Evolutionary conservation across 2,888 invertebrate species (phyloP).

Genomic region (Athrips mouffetella): DNA sequence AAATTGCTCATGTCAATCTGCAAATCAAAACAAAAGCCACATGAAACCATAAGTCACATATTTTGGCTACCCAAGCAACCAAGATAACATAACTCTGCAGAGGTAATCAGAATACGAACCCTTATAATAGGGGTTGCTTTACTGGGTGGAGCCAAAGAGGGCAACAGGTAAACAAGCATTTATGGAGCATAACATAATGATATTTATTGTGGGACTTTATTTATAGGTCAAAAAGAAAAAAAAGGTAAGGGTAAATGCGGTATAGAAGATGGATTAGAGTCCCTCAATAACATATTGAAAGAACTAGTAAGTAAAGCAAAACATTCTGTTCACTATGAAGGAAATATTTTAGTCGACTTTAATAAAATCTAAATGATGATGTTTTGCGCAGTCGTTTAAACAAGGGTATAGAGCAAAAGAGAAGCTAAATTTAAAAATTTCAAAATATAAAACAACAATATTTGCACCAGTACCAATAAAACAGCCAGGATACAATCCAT

Average conservation of each 20-base stretch:
- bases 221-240: background rate
- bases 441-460: too few relatives aligned
- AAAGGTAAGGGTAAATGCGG: background rate
- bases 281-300: too few relatives aligned
- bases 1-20: too few relatives aligned
- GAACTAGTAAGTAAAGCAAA: too few relatives aligned
- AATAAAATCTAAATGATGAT: too few relatives aligned
- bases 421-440: too few relatives aligned
- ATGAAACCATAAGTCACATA: conserved; percentile 13
- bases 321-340: too few relatives aligned
- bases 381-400: too few relatives aligned
- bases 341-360: too few relatives aligned
- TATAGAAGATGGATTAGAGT: background rate
- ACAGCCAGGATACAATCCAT: too few relatives aligned
- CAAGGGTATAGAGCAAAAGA: too few relatives aligned
- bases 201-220: background rate
- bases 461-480: too few relatives aligned
- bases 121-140: conserved; percentile 9
- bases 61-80: conserved; percentile 9
- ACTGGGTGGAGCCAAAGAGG: conserved; percentile 11
- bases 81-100: conserved; percentile 1
- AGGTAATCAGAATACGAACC: conserved; percentile 3
- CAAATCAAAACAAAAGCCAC: background rate
- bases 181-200: conserved; percentile 6
- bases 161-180: conserved; percentile 13